Percentiles rank a stretch among this genome's conserved stretches.
These are phyloP conservation scores for Babylonia areolata DNA, from an alignment of 1,140 invertebrate species.

Conservation along the genomic window DNA sequence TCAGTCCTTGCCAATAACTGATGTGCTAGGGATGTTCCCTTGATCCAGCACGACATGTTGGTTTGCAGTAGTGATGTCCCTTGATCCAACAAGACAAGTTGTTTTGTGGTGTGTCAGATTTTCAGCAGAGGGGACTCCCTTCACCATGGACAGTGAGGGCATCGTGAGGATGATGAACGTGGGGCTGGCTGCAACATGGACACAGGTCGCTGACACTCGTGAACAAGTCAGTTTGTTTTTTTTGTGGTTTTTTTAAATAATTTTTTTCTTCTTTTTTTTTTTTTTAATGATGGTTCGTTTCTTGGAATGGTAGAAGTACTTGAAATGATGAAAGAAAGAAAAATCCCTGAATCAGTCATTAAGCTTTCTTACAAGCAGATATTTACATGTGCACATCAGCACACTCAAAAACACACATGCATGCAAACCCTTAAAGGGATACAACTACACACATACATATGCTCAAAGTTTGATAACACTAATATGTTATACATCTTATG, in stretches of 20 bases:
- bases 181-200: slow-evolving; percentile 85
- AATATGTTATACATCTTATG: no score
- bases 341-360: no score
- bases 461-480: no score
- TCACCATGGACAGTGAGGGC: slow-evolving; percentile 81
- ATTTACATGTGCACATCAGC: neutral
- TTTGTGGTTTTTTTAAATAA: slow-evolving; percentile 33
- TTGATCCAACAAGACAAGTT: neutral
- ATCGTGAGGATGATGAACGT: slow-evolving; percentile 81
- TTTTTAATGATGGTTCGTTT: no score
- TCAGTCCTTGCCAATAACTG: no score
- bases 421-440: neutral
- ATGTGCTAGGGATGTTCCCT: no score
- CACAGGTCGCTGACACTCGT: slow-evolving; percentile 85
- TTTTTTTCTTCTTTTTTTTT: neutral
- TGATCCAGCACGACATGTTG: no score
- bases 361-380: no score
- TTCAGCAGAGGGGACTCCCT: slow-evolving; percentile 82
- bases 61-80: no score
- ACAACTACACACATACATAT: neutral
- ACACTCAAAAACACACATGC: neutral
- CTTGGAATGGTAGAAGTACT: no score
- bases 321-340: no score
- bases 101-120: slow-evolving; percentile 76
- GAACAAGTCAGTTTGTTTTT: slow-evolving; percentile 78